Base-by-base conservation (phyloP, 2,888 invertebrate species). In the Encarsia formosa region DNA sequence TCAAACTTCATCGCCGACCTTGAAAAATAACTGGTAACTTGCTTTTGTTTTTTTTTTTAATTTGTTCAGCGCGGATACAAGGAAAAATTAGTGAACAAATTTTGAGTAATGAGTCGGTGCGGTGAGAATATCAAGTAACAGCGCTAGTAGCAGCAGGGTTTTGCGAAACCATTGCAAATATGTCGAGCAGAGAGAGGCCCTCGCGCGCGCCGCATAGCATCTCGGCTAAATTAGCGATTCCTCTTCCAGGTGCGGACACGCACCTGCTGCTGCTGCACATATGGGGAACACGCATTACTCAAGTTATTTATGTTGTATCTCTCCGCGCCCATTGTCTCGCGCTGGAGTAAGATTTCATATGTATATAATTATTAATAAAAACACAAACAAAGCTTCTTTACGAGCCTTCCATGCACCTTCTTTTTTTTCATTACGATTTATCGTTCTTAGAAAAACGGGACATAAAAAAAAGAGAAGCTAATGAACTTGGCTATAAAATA, bases 251-350 rank as follows among this genome's bases (percentile, higher is more conserved):
- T 57, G 56, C 51, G 26, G 19, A 19, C 50, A 42, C 56, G 54
- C 56, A n/a, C n/a, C n/a, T n/a, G n/a, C n/a, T n/a, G n/a, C 56
- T 57, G 56, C 56, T 51, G 50, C 56, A 46, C 56, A 57, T 57
- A 57, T 57, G 56, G 56, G 42, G n/a, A 57, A 48, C n/a, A n/a
- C 50, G 47, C 50, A 48, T 50, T 44, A 39, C 40, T n/a, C 18
- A 16, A 9, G 20, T 52, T 56, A 52, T 56, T 56, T 49, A 49
- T 46, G 47, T 40, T 32, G 35, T 50, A 50, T 46, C 46, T 50
- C 32, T 47, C 37, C 20, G 41, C 37, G n/a, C n/a, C n/a, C n/a
- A n/a, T 49, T 23, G 15, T 11, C 15, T 18, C 19, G n/a, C 20
- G 3, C n/a, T 18, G n/a, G n/a, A n/a, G n/a, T n/a, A n/a, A n/a